Conservation (phyloP, 1,140 invertebrate genomes). For the Nylanderia fulva region DNA sequence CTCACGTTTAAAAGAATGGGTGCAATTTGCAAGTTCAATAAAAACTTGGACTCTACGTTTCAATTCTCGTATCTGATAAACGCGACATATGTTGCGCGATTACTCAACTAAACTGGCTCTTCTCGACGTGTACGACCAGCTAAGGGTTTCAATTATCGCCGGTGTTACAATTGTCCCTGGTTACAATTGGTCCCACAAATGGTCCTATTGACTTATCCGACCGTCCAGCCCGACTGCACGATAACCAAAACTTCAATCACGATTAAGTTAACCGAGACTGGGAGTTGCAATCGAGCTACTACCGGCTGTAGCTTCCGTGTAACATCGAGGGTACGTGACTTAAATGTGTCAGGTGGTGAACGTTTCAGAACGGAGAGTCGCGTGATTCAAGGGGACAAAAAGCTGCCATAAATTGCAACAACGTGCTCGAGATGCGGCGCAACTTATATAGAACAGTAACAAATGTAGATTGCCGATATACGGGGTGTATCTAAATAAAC, state of each 20-base stretch:
- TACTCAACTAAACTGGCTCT: constrained; percentile 30
- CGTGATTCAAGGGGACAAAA: constrained; percentile 57
- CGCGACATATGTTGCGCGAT: constrained; percentile 37
- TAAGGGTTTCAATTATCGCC: constrained; percentile 43
- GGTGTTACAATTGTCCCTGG: constrained; percentile 51
- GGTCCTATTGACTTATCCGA: constrained; percentile 54
- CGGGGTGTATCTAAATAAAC: no score
- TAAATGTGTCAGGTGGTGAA: constrained; percentile 55
- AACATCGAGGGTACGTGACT: constrained; percentile 54
- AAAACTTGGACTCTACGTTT: background rate
- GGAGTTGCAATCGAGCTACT: constrained; percentile 45
- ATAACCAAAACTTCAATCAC: constrained; percentile 55
- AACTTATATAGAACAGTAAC: constrained; percentile 23
- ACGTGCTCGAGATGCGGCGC: constrained; percentile 22
- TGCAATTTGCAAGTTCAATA: background rate
- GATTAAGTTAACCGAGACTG: constrained; percentile 52
- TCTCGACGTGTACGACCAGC: constrained; percentile 29
- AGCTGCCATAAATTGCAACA: constrained; percentile 48
- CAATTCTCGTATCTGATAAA: background rate
- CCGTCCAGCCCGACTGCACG: constrained; percentile 40
- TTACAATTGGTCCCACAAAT: constrained; percentile 53
- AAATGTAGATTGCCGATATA: constrained; percentile 46
- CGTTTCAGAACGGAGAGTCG: constrained; percentile 31
- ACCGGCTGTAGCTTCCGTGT: constrained; percentile 39
- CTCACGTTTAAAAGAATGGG: background rate